These are phyloP conservation scores for Gandaritis pyraliata DNA, from an alignment of 2,888 invertebrate genomes.

Conservation along the genomic window DNA sequence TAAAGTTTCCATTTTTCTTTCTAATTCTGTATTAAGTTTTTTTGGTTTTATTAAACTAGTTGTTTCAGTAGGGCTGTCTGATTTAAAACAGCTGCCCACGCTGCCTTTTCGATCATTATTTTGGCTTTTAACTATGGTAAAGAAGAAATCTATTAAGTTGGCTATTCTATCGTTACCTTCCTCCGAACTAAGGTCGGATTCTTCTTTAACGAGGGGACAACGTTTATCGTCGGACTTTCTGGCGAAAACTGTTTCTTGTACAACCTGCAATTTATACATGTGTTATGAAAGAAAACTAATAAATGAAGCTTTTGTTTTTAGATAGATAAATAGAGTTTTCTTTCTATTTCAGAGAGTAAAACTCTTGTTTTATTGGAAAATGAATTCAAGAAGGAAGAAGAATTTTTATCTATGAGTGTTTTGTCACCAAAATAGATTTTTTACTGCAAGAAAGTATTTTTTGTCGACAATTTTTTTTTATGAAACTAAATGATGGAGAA, in stretches of 20 bases:
- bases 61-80: slow-evolving; percentile 67
- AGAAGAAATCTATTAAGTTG: slow-evolving; percentile 79
- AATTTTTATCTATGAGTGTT: no score
- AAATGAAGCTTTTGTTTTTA: no score
- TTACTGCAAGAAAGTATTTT: no score
- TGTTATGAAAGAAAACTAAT: no score
- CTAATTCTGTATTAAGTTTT: slow-evolving; percentile 71
- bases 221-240: slow-evolving; percentile 68
- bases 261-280: slow-evolving; percentile 64
- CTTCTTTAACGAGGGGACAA: slow-evolving; percentile 76
- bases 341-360: no score
- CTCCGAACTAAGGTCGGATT: slow-evolving; percentile 73
- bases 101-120: slow-evolving; percentile 75
- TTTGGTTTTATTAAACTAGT: slow-evolving; percentile 49
- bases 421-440: no score
- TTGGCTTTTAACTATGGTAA: slow-evolving; percentile 79
- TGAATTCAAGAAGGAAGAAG: no score
- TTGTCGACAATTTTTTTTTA: no score
- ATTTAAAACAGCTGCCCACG: slow-evolving; percentile 74
- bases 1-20: slow-evolving; percentile 79
- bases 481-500: no score
- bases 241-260: slow-evolving; percentile 76
- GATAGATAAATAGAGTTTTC: no score
- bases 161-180: slow-evolving; percentile 75
- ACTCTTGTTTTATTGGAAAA: no score